Conservation (phyloP, 2,888 invertebrate species). For the Rhagophthalmus giganteus region DNA sequence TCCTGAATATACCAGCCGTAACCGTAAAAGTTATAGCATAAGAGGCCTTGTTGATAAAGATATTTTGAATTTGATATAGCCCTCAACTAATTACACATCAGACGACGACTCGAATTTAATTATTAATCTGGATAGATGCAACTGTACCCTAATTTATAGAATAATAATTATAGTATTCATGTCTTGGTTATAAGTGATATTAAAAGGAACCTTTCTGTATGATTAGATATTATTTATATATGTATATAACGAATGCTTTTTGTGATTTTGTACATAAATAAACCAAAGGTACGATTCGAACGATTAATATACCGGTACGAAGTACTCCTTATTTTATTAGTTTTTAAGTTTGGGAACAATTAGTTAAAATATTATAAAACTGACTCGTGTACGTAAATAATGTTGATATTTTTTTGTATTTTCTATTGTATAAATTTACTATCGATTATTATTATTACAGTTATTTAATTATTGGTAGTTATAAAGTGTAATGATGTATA, state of each 20-base stretch:
- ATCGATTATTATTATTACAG: slow-evolving; percentile 7
- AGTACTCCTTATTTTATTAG: slow-evolving; percentile 16
- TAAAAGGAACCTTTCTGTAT: too few species aligned
- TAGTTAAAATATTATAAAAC: slow-evolving; percentile 15
- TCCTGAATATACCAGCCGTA: not conserved
- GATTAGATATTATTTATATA: slow-evolving; percentile 41
- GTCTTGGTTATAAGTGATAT: slow-evolving; percentile 20
- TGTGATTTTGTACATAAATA: slow-evolving; percentile 50
- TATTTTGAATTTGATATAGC: slow-evolving; percentile 4
- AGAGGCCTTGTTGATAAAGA: slow-evolving; percentile 26
- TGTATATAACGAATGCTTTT: slow-evolving; percentile 49
- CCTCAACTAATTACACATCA: too few species aligned
- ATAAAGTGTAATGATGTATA: slow-evolving; percentile 24
- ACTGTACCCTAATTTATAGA: not conserved
- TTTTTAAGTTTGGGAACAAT: slow-evolving; percentile 31
- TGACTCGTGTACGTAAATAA: slow-evolving; percentile 18
- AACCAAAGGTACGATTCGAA: slow-evolving; percentile 46
- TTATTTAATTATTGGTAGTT: slow-evolving; percentile 5
- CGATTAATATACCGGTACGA: slow-evolving; percentile 23
- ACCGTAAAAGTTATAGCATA: not conserved
- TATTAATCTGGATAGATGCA: not conserved
- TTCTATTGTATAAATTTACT: slow-evolving; percentile 28
- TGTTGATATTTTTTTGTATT: slow-evolving; percentile 21
- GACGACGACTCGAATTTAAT: not conserved
- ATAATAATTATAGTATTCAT: slow-evolving; percentile 11